Evolutionary conservation across 2,888 invertebrate species (phyloP).

Genomic region (Tanaodytes sp.): DNA sequence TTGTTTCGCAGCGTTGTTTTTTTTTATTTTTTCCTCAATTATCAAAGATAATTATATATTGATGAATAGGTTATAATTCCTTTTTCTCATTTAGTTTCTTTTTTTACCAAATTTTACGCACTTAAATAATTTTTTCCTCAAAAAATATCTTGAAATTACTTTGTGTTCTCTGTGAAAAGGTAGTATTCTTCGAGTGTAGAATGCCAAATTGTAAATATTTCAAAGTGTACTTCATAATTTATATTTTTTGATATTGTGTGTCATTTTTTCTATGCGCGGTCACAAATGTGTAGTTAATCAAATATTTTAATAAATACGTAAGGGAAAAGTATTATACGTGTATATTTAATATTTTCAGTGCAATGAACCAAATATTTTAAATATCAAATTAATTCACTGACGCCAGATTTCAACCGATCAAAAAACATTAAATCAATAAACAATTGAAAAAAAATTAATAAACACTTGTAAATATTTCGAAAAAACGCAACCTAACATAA

Average conservation of each 20-base stretch:
- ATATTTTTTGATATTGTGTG: slow-evolving; percentile 22
- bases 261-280: slow-evolving; percentile 33
- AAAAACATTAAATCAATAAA: not conserved
- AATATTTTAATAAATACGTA: slow-evolving; percentile 28
- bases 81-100: too few relatives aligned
- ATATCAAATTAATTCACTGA: too few relatives aligned
- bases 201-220: slow-evolving; percentile 29
- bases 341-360: slow-evolving; percentile 6
- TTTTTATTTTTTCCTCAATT: too few relatives aligned
- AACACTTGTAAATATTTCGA: too few relatives aligned
- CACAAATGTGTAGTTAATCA: slow-evolving; percentile 37
- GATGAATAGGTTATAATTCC: too few relatives aligned
- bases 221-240: slow-evolving; percentile 26
- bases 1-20: too few relatives aligned
- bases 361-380: slow-evolving; percentile 9
- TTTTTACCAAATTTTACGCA: too few relatives aligned
- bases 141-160: too few relatives aligned
- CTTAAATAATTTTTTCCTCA: too few relatives aligned
- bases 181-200: slow-evolving; percentile 8
- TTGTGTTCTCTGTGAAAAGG: not conserved
- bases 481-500: too few relatives aligned
- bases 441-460: not conserved
- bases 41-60: too few relatives aligned
- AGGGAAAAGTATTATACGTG: slow-evolving; percentile 9
- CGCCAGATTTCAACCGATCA: too few relatives aligned